These are phyloP conservation scores for Actinemys pallida DNA, from an alignment of 2,113 vertebrate genomes.

Conservation along the genomic window DNA sequence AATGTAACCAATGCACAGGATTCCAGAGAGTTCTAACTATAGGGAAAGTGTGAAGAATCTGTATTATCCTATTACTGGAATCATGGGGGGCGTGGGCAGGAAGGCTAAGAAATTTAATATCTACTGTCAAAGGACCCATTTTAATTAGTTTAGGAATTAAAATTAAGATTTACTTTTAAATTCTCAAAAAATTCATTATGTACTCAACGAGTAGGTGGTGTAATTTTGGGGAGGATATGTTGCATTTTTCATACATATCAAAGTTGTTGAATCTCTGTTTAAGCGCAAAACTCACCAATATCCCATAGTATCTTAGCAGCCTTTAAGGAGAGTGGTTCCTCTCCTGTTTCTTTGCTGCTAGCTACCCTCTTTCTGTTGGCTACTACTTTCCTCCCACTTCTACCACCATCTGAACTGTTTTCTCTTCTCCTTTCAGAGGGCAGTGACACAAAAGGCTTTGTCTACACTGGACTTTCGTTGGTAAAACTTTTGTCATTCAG, in stretches of 20 bases:
- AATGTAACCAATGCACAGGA: background rate
- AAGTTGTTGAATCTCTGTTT: rapidly evolving
- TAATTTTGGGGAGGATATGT: background rate
- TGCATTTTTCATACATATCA: rapidly evolving
- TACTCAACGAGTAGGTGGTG: rapidly evolving
- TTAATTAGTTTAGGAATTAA: background rate
- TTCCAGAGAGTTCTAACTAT: background rate
- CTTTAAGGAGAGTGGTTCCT: rapidly evolving
- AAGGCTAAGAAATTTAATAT: background rate
- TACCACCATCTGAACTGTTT: background rate
- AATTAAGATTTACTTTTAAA: rapidly evolving
- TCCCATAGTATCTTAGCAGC: rapidly evolving
- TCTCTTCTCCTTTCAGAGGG: background rate
- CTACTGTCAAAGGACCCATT: background rate
- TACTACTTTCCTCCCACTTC: rapidly evolving
- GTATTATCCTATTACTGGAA: background rate
- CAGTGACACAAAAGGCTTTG: background rate
- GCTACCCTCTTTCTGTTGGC: background rate
- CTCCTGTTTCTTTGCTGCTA: background rate
- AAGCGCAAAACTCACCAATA: rapidly evolving
- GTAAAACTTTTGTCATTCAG: no score
- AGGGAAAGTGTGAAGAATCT: background rate
- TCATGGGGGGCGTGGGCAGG: background rate
- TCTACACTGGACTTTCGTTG: no score
- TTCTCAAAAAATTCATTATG: rapidly evolving